phyloP scores from a whole-genome alignment of 2,888 invertebrate species.

The Ditula angustiorana region DNA sequence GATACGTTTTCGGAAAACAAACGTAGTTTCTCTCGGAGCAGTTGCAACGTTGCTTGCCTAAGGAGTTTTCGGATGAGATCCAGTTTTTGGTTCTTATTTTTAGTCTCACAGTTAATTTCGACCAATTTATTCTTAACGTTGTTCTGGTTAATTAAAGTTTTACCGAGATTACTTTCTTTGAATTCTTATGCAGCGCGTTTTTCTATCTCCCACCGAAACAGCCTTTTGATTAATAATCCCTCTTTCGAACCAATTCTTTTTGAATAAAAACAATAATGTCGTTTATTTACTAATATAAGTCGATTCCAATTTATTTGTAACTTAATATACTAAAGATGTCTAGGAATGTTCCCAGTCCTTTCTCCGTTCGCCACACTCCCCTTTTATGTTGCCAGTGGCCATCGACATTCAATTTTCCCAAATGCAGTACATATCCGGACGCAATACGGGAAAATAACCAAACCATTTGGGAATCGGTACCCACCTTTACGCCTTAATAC shows the following conservation, averaged over 20 bases:
- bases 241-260: too few species aligned
- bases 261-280: too few species aligned
- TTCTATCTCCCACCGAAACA: background rate
- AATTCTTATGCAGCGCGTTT: background rate
- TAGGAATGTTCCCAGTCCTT: background rate
- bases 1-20: conserved; percentile 61
- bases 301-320: too few species aligned
- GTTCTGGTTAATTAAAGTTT: background rate
- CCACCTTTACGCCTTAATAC: conserved; percentile 74
- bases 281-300: too few species aligned
- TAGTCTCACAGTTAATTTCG: conserved; percentile 44
- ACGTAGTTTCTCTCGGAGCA: conserved; percentile 50
- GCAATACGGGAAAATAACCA: conserved; percentile 73
- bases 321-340: background rate
- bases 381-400: conserved; percentile 62
- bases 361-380: conserved; percentile 52
- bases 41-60: conserved; percentile 69
- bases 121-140: conserved; percentile 21
- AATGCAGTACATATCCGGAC: conserved; percentile 59
- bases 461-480: conserved; percentile 73
- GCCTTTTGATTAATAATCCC: too few species aligned
- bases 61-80: conserved; percentile 71
- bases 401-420: conserved; percentile 72
- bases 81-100: conserved; percentile 74
- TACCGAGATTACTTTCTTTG: background rate